These are phyloP conservation scores for Hylaeus volcanicus DNA, from an alignment of 1,140 invertebrate genomes.

Conservation along the genomic window DNA sequence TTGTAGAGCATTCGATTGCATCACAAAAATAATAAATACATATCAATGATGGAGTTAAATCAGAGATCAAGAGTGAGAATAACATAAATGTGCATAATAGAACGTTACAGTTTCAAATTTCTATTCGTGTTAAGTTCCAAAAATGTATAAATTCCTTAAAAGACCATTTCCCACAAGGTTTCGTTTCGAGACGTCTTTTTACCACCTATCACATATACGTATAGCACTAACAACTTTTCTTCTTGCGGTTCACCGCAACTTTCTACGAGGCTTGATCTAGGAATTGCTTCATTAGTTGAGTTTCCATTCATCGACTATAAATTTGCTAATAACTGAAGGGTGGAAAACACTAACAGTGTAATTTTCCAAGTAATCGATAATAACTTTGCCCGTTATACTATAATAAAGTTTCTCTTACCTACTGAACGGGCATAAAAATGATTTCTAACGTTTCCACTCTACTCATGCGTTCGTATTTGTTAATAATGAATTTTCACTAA, in stretches of 20 bases:
- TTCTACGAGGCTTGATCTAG: slow-evolving; percentile 16
- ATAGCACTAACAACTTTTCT: slow-evolving; percentile 22
- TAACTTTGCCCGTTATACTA: not conserved
- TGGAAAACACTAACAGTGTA: not conserved
- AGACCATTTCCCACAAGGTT: not conserved
- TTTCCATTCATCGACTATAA: not conserved
- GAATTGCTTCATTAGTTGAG: not conserved
- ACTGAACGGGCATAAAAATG: not conserved
- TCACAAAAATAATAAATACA: no score
- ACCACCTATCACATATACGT: not conserved
- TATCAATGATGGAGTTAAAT: no score
- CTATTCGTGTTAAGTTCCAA: not conserved
- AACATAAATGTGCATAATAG: not conserved
- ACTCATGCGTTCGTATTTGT: not conserved
- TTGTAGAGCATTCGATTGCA: no score
- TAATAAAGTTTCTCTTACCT: not conserved
- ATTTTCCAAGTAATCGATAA: not conserved
- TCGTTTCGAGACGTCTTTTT: not conserved
- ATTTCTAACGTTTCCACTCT: not conserved
- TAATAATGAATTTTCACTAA: not conserved
- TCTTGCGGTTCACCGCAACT: slow-evolving; percentile 35
- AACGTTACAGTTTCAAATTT: not conserved
- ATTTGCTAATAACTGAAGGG: not conserved
- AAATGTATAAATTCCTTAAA: not conserved
- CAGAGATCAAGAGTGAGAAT: no score